phyloP scores from a whole-genome alignment of 1,140 invertebrate genomes.

The Eriocheir sinensis region DNA sequence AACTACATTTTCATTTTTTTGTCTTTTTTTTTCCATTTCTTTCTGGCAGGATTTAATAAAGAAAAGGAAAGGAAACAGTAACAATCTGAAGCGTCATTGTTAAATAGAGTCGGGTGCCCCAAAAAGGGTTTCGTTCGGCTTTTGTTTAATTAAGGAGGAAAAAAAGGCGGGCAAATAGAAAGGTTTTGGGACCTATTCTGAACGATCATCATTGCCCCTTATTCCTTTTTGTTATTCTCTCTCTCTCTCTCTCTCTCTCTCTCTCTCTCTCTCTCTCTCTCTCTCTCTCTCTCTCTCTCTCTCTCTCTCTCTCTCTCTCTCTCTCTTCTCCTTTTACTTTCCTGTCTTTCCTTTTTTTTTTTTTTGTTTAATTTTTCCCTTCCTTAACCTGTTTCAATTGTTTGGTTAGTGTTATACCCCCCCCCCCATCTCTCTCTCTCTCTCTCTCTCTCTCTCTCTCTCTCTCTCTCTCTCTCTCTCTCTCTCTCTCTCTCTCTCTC shows the following conservation, averaged over 20 bases:
- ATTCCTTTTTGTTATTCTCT: neutral
- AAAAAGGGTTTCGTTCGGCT: no score
- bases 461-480: neutral
- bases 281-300: neutral
- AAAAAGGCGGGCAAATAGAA: neutral
- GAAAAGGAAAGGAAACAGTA: no score
- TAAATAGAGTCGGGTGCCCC: no score
- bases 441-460: neutral
- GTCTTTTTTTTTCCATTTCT: no score
- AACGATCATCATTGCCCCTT: neutral
- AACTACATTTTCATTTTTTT: no score
- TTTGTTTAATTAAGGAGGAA: no score
- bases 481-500: neutral
- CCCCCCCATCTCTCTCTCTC: neutral
- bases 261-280: neutral
- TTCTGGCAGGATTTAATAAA: no score
- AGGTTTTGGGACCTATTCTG: conserved; percentile 7
- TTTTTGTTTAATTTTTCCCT: no score
- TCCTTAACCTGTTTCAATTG: neutral
- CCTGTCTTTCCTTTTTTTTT: no score
- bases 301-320: neutral
- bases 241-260: neutral
- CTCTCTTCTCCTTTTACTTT: no score
- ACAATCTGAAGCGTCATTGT: no score
- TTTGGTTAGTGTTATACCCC: no score